Evolutionary conservation across 2,797 vertebrate genomes (phyloP), one percentile per base, ranked within the genome.

Genomic region (Myoxocephalus aenaeus): DNA sequence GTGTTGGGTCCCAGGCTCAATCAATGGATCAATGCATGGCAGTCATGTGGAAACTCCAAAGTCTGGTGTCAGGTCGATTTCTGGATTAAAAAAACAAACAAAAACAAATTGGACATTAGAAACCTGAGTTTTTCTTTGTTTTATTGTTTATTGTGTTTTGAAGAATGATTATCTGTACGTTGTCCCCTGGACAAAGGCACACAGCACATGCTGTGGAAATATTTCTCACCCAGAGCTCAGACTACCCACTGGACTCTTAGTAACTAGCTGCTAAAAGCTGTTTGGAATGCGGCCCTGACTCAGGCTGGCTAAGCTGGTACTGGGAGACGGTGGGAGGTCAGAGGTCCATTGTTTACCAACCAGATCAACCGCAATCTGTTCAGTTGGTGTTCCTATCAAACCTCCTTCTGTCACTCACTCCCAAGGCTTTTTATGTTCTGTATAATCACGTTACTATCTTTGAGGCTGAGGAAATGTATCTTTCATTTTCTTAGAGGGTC

Each of bases 191-290:
- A 83, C 69, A 83, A 79, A 85, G 57, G 80, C 77, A 89, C 80
- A 85, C 63, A 90, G 73, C 82, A 85, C 86, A 89, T 56, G 68
- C 72, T 82, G 73, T 79, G 65, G 70, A 91, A 92, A 79, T 94
- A 95, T 95, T 94, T 95, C 93, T 93, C 94, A 94, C 93, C 80
- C 82, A 63, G 70, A 86, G 85, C 88, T 92, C 90, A 95, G 87
- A 89, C 87, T 88, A 83, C 80, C 57, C 71, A 66, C 77, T 70
- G 85, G 79, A 90, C 89, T 94, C 90, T 92, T 96, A 86, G 92
- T 92, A 96, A 94, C 93, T 95, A 93, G 93, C 94, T 94, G 95
- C 93, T 95, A 96, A 96, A 95, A 95, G 91, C 92, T 85, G 83
- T 79, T 34, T 87, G 92, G 95, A 96, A 96, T 96, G 93, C 83